These are phyloP conservation scores for Pseudochirops cupreus DNA, from an alignment of 2,797 vertebrate species.

Conservation along the genomic window DNA sequence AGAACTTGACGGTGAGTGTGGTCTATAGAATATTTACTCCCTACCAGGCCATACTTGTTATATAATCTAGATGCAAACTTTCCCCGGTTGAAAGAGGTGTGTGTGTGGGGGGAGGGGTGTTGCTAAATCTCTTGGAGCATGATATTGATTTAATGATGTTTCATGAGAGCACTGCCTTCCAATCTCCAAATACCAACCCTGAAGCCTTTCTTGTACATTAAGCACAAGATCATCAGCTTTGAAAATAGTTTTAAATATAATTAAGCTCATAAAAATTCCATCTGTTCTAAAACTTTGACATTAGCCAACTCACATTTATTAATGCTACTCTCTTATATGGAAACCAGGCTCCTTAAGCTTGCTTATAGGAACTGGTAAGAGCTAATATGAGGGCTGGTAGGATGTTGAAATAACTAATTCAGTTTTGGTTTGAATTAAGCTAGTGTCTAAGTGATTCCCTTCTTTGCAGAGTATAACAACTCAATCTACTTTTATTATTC, in stretches of 20 bases:
- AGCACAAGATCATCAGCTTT: slow-evolving; percentile 4
- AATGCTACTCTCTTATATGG: background rate
- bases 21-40: background rate
- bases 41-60: background rate
- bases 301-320: background rate
- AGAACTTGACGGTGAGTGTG: background rate
- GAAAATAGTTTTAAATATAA: slow-evolving; percentile 46
- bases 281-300: slow-evolving; percentile 13
- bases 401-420: background rate
- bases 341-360: slow-evolving; percentile 8
- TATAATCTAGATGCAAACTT: background rate
- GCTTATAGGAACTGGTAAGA: background rate
- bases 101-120: no score
- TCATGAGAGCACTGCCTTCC: background rate
- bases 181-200: background rate
- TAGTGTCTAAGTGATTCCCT: background rate
- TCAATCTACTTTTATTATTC: background rate
- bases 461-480: background rate
- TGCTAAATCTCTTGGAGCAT: background rate
- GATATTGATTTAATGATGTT: background rate
- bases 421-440: background rate
- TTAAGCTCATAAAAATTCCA: background rate
- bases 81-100: background rate
- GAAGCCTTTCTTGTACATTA: background rate
- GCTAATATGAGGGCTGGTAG: background rate